Percentiles rank a stretch among this genome's conserved stretches.
Conservation (phyloP, 2,113 vertebrate species). For the Pluvianellus socialis region DNA sequence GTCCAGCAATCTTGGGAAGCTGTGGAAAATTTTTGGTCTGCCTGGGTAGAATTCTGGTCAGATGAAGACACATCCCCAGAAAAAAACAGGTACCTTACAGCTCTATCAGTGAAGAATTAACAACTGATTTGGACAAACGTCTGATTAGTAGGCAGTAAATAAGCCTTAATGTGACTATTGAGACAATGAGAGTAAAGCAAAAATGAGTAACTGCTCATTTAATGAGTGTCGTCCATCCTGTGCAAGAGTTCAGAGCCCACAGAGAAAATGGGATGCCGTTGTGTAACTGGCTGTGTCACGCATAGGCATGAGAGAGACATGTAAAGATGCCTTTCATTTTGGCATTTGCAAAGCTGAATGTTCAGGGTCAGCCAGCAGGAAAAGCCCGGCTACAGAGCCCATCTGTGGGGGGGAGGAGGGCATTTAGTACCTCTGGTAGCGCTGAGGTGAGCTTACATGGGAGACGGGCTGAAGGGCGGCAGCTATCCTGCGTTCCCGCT, state of each 20-base stretch:
- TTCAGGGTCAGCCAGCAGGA: neutral
- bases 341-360: neutral
- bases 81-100: neutral
- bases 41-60: neutral
- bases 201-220: neutral
- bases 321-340: neutral
- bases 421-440: neutral
- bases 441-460: neutral
- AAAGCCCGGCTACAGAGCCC: neutral
- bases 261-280: neutral
- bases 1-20: neutral
- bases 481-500: neutral
- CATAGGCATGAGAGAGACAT: neutral
- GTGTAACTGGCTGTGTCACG: neutral
- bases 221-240: neutral
- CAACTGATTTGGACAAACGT: neutral
- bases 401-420: neutral
- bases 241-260: neutral
- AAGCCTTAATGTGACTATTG: neutral
- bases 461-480: neutral
- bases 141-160: neutral
- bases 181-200: neutral
- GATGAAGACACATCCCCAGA: neutral
- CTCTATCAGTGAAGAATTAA: neutral
- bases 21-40: neutral